Percentiles rank a stretch among this genome's conserved stretches.
phyloP scores from a whole-genome alignment of 2,888 invertebrate genomes.

The Ennomos quercinarius region DNA sequence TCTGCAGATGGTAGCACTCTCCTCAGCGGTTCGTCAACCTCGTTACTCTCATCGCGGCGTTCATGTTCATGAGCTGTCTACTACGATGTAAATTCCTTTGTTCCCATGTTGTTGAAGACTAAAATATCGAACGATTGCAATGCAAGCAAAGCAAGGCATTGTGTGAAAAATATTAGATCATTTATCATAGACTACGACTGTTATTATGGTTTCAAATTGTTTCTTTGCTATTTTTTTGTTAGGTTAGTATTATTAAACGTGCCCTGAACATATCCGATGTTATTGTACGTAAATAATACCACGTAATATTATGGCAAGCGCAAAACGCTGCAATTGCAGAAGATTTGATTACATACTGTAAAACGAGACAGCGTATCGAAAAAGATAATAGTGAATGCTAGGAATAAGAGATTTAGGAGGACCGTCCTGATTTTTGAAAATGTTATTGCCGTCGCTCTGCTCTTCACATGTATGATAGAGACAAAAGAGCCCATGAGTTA shows the following conservation, averaged over 20 bases:
- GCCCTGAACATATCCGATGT: no score
- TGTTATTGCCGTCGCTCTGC: no score
- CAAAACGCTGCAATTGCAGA: slow-evolving; percentile 10
- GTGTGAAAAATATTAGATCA: slow-evolving; percentile 22
- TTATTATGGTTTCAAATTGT: neutral
- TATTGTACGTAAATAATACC: neutral
- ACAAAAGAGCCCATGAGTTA: no score
- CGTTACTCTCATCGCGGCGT: slow-evolving; percentile 26
- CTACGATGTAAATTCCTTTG: slow-evolving; percentile 33
- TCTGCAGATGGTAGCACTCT: slow-evolving; percentile 28
- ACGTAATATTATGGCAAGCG: neutral
- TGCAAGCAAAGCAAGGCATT: slow-evolving; percentile 24
- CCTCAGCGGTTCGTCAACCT: slow-evolving; percentile 35
- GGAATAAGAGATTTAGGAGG: slow-evolving; percentile 17
- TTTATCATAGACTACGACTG: slow-evolving; percentile 27
- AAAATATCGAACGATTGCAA: slow-evolving; percentile 31
- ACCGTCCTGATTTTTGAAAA: no score
- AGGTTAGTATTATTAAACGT: neutral
- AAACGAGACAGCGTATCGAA: slow-evolving; percentile 16
- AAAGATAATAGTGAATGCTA: slow-evolving; percentile 16
- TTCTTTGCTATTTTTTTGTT: neutral
- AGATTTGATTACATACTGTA: slow-evolving; percentile 22
- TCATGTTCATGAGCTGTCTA: slow-evolving; percentile 29
- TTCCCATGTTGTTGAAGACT: slow-evolving; percentile 23
- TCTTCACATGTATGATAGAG: no score